phyloP scores from a whole-genome alignment of 2,113 vertebrate genomes.

The Desmodus rotundus region DNA sequence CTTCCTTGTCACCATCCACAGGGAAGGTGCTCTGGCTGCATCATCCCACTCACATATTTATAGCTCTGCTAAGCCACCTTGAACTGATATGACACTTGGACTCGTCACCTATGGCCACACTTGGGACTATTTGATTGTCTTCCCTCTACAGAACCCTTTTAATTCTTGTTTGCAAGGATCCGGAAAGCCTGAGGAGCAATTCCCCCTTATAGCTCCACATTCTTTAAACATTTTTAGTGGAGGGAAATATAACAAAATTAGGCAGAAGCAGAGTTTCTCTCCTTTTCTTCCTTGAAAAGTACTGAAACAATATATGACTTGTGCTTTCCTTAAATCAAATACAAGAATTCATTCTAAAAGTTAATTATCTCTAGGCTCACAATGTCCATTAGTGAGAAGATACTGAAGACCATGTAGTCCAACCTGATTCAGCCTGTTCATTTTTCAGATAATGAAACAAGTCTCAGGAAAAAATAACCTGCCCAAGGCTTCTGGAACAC shows the following conservation, averaged over 20 bases:
- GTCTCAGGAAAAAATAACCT: background rate
- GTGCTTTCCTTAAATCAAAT: background rate
- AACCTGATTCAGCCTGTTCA: background rate
- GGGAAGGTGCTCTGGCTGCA: background rate
- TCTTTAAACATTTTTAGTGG: background rate
- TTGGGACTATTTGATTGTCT: background rate
- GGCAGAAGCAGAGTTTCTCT: background rate
- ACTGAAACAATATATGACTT: background rate
- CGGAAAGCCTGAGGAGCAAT: background rate
- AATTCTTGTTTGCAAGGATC: background rate
- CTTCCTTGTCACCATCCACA: background rate
- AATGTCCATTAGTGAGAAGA: background rate
- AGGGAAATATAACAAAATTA: background rate
- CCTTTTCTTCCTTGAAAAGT: background rate
- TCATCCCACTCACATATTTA: background rate
- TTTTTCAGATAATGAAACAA: constrained; percentile 7
- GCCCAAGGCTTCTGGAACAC: background rate
- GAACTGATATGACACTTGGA: background rate
- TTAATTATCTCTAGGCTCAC: background rate
- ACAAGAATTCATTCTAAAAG: constrained; percentile 7
- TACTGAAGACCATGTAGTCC: background rate
- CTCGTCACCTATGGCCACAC: background rate
- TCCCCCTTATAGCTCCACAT: background rate
- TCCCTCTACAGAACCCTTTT: background rate
- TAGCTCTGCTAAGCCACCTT: background rate